phyloP scores from a whole-genome alignment of 2,888 invertebrate species.

The Adineta ricciae region DNA sequence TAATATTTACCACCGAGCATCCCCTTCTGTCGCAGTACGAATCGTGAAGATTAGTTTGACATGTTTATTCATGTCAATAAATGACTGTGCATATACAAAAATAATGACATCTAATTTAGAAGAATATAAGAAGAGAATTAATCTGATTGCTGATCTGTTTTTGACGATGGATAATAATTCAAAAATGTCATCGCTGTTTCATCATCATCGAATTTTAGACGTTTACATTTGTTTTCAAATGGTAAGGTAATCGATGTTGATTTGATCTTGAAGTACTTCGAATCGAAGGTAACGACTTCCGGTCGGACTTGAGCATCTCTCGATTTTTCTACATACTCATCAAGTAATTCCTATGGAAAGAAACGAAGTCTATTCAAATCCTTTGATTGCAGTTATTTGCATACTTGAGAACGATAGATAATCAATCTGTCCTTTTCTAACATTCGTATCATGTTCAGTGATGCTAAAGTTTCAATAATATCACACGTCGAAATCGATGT shows the following conservation, averaged over 20 bases:
- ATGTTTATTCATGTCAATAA: too few species aligned
- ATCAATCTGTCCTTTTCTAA: conserved; percentile 7
- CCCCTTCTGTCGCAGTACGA: too few species aligned
- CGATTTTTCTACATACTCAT: conserved; percentile 1
- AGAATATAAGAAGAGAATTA: neutral
- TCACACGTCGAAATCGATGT: neutral
- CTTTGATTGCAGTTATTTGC: neutral
- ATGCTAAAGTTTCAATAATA: conserved; percentile 19
- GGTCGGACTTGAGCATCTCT: neutral
- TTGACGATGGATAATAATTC: neutral
- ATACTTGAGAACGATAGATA: conserved; percentile 9
- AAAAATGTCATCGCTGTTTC: neutral
- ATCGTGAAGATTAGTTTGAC: too few species aligned
- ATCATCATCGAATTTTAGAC: neutral
- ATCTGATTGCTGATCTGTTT: neutral
- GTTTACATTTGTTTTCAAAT: neutral
- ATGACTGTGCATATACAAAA: neutral
- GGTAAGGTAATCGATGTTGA: neutral
- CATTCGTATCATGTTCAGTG: conserved; percentile 14
- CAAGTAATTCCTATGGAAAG: neutral
- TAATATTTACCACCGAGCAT: too few species aligned
- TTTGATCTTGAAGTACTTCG: neutral
- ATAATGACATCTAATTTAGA: neutral
- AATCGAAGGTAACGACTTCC: neutral
- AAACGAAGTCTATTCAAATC: neutral